phyloP scores from a whole-genome alignment of 2,797 vertebrate genomes.

The Coranthus polyacanthus region DNA sequence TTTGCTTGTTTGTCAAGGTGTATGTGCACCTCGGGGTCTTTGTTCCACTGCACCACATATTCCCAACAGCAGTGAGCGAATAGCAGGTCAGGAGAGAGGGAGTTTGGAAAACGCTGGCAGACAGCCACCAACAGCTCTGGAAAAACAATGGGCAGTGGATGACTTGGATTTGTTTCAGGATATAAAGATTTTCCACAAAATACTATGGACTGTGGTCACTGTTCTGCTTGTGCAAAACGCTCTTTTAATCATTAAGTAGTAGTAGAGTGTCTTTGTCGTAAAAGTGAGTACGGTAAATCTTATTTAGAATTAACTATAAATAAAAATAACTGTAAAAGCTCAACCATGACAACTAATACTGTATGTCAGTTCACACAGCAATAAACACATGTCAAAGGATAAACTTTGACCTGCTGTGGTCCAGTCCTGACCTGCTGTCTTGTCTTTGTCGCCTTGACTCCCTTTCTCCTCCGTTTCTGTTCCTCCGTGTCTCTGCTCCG shows the following conservation, averaged over 20 bases:
- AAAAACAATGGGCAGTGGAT: slow-evolving; percentile 22
- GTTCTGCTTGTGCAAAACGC: too few relatives aligned
- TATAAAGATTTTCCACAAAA: neutral
- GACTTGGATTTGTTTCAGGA: neutral
- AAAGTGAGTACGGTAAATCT: too few relatives aligned
- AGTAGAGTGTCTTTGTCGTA: too few relatives aligned
- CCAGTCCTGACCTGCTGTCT: slow-evolving; percentile 43
- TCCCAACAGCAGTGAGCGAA: slow-evolving; percentile 98
- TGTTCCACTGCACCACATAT: slow-evolving; percentile 98
- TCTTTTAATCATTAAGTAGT: too few relatives aligned
- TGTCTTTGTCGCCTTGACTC: slow-evolving; percentile 68
- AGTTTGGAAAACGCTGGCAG: slow-evolving; percentile 92
- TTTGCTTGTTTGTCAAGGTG: neutral
- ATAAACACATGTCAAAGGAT: neutral
- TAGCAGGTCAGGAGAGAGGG: slow-evolving; percentile 91
- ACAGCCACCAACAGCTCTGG: slow-evolving; percentile 89
- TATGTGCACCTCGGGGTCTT: slow-evolving; percentile 92
- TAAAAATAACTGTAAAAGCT: too few relatives aligned
- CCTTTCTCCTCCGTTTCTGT: slow-evolving; percentile 51
- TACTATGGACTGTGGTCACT: neutral
- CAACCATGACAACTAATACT: neutral
- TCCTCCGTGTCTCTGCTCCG: slow-evolving; percentile 30
- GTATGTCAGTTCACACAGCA: neutral
- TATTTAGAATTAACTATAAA: too few relatives aligned
- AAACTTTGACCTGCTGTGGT: neutral